Evolutionary conservation across 92 coral and sea anemone species (phyloP), one percentile per base, ranked within the genome.

Genomic region (Siderastrea siderea): DNA sequence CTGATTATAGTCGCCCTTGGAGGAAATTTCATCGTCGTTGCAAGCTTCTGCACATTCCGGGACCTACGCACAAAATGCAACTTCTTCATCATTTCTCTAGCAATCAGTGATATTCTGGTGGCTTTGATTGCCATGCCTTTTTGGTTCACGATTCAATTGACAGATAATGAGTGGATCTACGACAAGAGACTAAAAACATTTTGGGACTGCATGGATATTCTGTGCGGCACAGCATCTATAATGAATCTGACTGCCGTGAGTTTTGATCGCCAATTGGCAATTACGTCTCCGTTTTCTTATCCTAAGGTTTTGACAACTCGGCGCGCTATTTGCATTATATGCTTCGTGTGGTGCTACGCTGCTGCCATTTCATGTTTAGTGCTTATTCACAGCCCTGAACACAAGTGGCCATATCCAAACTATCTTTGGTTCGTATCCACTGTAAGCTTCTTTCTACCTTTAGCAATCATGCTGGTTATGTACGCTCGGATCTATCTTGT

Each of bases 221-320:
- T 95, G 52, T 95, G 98, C 53, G 98, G 98, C 7, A 95, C 98
- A 9, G 98, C 98, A 46, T 95, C 98, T 43, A 93, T 95, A 38
- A 93, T 92, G 93, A 97, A 94, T 71, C 86, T 97, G 12, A 92
- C 96, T 9, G 93, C 96, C n/a, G 98, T 97, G 73, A 93, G 97
- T 26, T 88, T 94, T 63, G 99, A 97, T 88, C 90, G 99, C 55
- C 98, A 97, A 74, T 87, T 97, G 58, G 99, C 99, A 12, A 97
- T 97, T 82, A 95, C 99, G 1, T 92, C 94, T 10, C 99, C 99
- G 77, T 97, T 97, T 77, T 64, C 92, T 49, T 97, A 97, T 79
- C 89, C 95, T 47, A 93, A 97, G 93, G 89, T 92, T 71, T 83
- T 95, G 65, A 95, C 98, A 10, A 91, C 92, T 54, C 87, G 90